phyloP scores from a whole-genome alignment of 1,140 invertebrate species.

The Brachionus rotundiformis region DNA sequence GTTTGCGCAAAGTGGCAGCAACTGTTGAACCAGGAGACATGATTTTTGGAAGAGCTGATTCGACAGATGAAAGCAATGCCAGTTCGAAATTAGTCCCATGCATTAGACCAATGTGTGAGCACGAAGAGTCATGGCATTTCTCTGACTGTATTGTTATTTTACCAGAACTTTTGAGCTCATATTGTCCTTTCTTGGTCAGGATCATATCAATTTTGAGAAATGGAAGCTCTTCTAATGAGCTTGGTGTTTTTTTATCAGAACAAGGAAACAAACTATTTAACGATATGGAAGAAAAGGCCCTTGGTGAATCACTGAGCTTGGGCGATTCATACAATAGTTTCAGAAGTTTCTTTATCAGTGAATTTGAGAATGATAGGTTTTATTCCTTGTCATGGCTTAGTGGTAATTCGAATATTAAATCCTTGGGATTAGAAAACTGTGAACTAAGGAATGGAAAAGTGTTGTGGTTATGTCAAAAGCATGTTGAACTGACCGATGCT shows the following conservation, averaged over 20 bases:
- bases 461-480: slow-evolving; percentile 59
- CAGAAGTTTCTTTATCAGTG: not conserved
- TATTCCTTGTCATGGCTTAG: not conserved
- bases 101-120: slow-evolving; percentile 57
- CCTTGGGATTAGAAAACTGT: slow-evolving; percentile 53
- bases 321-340: slow-evolving; percentile 7
- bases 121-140: slow-evolving; percentile 56
- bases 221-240: not conserved
- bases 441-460: slow-evolving; percentile 61
- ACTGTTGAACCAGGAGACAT: slow-evolving; percentile 52
- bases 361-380: not conserved
- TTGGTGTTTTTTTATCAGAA: slow-evolving; percentile 14
- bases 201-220: slow-evolving; percentile 34
- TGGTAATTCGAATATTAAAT: not conserved
- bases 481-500: slow-evolving; percentile 56
- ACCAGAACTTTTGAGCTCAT: not conserved
- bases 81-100: slow-evolving; percentile 41
- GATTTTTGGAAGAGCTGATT: not conserved
- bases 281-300: slow-evolving; percentile 36
- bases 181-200: slow-evolving; percentile 1
- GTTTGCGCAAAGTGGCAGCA: not conserved
- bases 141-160: not conserved
- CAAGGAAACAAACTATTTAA: slow-evolving; percentile 20
- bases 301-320: not conserved
- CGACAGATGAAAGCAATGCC: not conserved